Base-by-base conservation (phyloP, 2,888 invertebrate species). In the Hipparchia sbordonii region DNA sequence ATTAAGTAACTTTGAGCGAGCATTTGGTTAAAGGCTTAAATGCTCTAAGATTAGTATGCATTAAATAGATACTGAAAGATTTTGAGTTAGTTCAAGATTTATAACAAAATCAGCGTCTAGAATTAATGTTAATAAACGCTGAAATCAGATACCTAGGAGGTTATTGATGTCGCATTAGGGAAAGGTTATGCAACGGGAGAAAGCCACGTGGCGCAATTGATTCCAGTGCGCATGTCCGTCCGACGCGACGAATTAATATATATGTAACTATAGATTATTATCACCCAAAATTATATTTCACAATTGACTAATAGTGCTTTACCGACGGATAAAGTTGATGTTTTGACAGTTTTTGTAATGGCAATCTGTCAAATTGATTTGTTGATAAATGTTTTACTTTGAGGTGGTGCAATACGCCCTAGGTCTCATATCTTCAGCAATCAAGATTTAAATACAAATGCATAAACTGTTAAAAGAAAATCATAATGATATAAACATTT, bases 161-260 rank as follows among this genome's bases (percentile, higher is more conserved):
- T 52, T 13, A 67, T 67, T 69, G 57, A 56, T 77, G 78, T 74
- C 80, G 79, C 78, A 81, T 78, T 79, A 71, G 74, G 76, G 77
- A 80, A 83, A 90, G 89, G 90, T 92, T 93, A 93, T 92, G 90
- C 91, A 92, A 93, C 85, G 89, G 87, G 89, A 87, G 77, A 79
- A 74, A 79, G 87, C 91, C 93, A 92, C 92, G 92, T 93, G 93
- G 90, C 87, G 74, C 70, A 76, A 79, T 76, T 72, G 72, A 62
- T 59, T 56, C 54, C 74, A 80, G 67, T 87, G 92, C 92, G 92
- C 92, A 92, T 91, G 92, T 79, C 85, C 76, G 74, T 71, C 45
- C 8, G 59, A 48, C 61, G 70, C 67, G 60, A 52, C 67, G 52
- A 13, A 69, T 68, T 54, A 48, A 71, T 70, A 61, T 13, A 56